Percentiles rank a stretch among this genome's conserved stretches.
These are phyloP conservation scores for Momotus momota DNA, from an alignment of 2,797 vertebrate genomes.

Conservation along the genomic window DNA sequence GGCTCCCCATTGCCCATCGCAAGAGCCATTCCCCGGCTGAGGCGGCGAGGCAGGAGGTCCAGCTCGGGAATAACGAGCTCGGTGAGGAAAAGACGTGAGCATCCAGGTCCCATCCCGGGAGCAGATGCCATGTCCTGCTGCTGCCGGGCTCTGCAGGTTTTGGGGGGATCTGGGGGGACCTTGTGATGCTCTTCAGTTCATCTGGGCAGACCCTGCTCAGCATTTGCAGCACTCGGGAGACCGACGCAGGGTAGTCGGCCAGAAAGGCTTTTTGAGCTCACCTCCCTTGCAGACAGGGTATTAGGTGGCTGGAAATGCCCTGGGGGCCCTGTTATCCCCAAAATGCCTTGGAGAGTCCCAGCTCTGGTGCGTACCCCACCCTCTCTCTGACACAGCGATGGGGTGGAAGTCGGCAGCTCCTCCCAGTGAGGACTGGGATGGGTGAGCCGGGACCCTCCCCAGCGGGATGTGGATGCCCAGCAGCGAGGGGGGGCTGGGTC, in stretches of 20 bases:
- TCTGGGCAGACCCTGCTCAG: neutral
- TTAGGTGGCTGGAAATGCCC: neutral
- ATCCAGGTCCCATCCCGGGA: neutral
- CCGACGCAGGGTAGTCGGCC: neutral
- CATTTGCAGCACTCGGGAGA: neutral
- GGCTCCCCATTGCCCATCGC: accelerated
- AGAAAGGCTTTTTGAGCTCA: neutral
- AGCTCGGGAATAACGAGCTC: accelerated
- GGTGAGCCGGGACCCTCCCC: neutral
- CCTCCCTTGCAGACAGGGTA: neutral
- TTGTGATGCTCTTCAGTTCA: neutral
- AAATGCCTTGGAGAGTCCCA: neutral
- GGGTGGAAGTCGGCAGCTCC: neutral
- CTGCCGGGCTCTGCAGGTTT: neutral
- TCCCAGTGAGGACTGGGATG: neutral
- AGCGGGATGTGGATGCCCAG: neutral
- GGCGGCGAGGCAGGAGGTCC: accelerated
- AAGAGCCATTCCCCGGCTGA: neutral
- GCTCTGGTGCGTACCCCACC: accelerated
- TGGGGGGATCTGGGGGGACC: neutral
- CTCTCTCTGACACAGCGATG: neutral
- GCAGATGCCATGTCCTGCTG: neutral
- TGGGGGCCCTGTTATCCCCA: neutral
- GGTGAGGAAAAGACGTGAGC: neutral
- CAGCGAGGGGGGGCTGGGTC: neutral